Conservation (phyloP, 2,797 vertebrate genomes). For the Aphelocoma californica region DNA sequence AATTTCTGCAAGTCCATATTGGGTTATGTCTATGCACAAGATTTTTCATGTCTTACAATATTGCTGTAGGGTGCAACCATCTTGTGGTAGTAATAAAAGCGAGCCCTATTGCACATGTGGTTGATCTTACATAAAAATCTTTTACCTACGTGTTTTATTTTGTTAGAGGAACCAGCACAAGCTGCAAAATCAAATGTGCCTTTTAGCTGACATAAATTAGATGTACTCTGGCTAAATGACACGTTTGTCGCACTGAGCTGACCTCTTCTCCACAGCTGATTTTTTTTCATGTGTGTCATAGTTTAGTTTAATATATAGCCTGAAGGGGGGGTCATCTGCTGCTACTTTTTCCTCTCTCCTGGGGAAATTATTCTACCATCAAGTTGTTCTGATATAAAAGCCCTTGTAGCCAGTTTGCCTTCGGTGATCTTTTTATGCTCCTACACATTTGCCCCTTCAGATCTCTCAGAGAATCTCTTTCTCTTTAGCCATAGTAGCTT, state of each 20-base stretch:
- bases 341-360: neutral
- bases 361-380: constrained; percentile 30
- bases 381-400: constrained; percentile 9
- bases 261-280: constrained; percentile 29
- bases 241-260: neutral
- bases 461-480: neutral
- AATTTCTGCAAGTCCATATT: neutral
- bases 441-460: neutral
- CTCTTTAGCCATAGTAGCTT: neutral
- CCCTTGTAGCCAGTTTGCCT: neutral
- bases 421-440: neutral
- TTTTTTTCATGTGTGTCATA: constrained; percentile 9
- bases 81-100: neutral
- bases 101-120: neutral
- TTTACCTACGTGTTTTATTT: neutral
- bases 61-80: neutral
- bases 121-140: neutral
- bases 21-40: neutral
- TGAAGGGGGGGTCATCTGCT: neutral
- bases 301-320: constrained; percentile 32
- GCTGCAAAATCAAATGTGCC: constrained; percentile 6
- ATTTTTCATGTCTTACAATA: constrained; percentile 21
- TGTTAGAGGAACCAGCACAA: neutral
- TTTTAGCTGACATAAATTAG: constrained; percentile 35
- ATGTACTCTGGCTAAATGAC: constrained; percentile 27